Conservation (phyloP, 2,888 invertebrate genomes). For the Molorchus minor region DNA sequence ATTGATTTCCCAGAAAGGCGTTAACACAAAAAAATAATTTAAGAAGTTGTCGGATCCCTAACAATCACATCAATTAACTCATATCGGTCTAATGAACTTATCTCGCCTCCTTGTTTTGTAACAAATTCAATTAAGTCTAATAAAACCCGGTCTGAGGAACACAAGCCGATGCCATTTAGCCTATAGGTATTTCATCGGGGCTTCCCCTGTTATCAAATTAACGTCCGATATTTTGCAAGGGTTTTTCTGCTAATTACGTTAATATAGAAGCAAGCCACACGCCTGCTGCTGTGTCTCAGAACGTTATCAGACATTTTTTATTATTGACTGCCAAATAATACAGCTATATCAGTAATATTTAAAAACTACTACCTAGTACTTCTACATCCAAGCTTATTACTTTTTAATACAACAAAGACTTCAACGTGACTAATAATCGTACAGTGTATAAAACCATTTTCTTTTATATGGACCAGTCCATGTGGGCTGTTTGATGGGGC, state of each 20-base stretch:
- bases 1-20: too few species aligned
- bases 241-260: constrained; percentile 1
- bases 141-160: constrained; percentile 1
- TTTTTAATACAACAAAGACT: too few species aligned
- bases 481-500: too few species aligned
- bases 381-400: too few species aligned
- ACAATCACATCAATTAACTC: constrained; percentile 1
- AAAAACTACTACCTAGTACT: too few species aligned
- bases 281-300: not conserved
- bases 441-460: too few species aligned
- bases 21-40: too few species aligned
- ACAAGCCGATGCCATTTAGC: not conserved
- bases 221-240: constrained; percentile 1
- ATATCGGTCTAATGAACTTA: not conserved
- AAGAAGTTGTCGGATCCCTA: too few species aligned
- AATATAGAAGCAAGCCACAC: not conserved
- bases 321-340: too few species aligned
- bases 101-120: not conserved
- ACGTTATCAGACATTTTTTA: not conserved
- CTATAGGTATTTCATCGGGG: not conserved
- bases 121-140: constrained; percentile 1
- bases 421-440: too few species aligned
- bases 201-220: not conserved
- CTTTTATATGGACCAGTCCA: too few species aligned
- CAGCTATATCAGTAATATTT: too few species aligned